Base-by-base conservation (phyloP, 2,113 vertebrate species). In the Nymphicus hollandicus region DNA sequence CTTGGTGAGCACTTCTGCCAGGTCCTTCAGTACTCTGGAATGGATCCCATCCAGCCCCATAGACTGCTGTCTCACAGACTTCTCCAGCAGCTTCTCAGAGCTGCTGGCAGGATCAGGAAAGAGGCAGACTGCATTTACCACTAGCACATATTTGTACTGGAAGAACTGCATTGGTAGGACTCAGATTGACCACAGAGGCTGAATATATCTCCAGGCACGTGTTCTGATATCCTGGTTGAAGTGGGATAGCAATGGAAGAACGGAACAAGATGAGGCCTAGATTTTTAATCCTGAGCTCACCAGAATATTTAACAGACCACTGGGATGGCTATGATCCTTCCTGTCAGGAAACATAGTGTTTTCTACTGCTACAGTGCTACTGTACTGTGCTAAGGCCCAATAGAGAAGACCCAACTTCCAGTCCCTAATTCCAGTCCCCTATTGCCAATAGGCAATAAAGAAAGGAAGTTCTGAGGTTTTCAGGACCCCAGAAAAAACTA, bases 81-180 rank as follows among this genome's bases (percentile, higher is more conserved):
- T 52, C 37, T 81, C 33, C 35, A 68, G 16, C 43, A 91, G 10
- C 17, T 91, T 66, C 77, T 89, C 19, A 46, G 68, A 80, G 18
- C 20, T 90, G 53, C 13, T 25, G 46, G 23, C 44, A 74, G 27
- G 43, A 49, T 69, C 47, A 55, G 37, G 15, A 72, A 43, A 70
- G 52, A n/a, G 44, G 5, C 29, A 46, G 33, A 12, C 13, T 31
- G 12, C 18, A 27, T 37, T 66, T 68, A 50, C 15, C 9, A 27
- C 18, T 18, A 41, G 10, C 27, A 76, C 10, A 4, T 0, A 3
- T 27, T 6, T 79, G 23, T 1, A 1, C 35, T 68, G 52, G n/a
- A 81, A 93, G 65, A 82, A 17, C 78, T 29, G 16, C 2, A 0
- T 58, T 28, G 52, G 24, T 27, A 72, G n/a, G 33, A 41, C 17